Base-by-base conservation (phyloP, 1,140 invertebrate species). In the Lepidotrigona ventralis region DNA sequence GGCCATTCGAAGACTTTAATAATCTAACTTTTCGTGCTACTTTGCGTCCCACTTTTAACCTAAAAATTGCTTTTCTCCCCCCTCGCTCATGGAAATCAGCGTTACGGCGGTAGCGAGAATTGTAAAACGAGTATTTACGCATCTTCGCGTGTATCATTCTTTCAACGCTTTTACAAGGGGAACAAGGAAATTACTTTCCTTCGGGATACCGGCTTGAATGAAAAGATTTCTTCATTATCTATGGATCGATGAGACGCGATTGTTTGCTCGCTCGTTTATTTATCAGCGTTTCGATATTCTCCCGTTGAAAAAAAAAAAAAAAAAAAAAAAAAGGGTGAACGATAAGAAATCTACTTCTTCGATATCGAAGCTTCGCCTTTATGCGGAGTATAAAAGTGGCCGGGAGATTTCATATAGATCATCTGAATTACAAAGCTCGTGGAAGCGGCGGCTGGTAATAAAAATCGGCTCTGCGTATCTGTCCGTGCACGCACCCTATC, bases 381-480 rank as follows among this genome's bases (percentile, higher is more conserved):
- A 81, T 82, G 14, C 80, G 58, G 29, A 26, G 81, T 58, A 83
- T 79, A 79, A 83, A 72, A n/a, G 33, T 66, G 69, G n/a, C 46
- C 82, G 82, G 53, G 51, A 68, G 73, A 76, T 83, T 77, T 83
- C 69, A 83, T 85, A 85, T 79, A 83, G 75, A 85, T 64, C 58
- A 74, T 68, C 69, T 71, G 81, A 79, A 85, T 85, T 83, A 81
- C 79, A 83, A 85, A 85, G 84, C 84, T 83, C 60, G 81, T 54
- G 81, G 68, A 77, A 66, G 54, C 84, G 80, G 54, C 46, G 63
- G 19, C 64, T 72, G 58, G 84, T 83, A 85, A 85, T 85, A 85
- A 85, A 85, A 85, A 85, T 85, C 81, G 81, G 84, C 81, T 79
- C 70, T 64, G 74, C 84, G 81, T 85, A 85, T 85, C 84, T 73